phyloP scores from a whole-genome alignment of 1,140 invertebrate species.

The Popillia japonica region DNA sequence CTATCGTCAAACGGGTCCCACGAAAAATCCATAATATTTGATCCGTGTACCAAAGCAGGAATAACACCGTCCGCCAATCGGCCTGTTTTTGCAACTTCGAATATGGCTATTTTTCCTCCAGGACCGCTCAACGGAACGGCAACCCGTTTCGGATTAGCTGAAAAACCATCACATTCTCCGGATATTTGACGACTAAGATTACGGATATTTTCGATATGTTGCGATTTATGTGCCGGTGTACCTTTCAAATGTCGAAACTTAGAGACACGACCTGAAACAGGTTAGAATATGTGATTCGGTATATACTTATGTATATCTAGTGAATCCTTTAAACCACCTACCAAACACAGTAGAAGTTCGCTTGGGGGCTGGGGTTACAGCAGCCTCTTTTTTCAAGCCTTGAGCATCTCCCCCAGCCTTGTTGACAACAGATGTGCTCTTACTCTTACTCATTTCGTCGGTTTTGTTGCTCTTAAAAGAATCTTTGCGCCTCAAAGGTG shows the following conservation, averaged over 20 bases:
- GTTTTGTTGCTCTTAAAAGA: slow-evolving; percentile 56
- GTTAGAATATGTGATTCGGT: slow-evolving; percentile 45
- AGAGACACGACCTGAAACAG: slow-evolving; percentile 77
- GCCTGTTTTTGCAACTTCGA: slow-evolving; percentile 83
- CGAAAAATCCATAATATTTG: slow-evolving; percentile 89
- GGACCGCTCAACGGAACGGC: slow-evolving; percentile 88
- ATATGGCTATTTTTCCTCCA: slow-evolving; percentile 87
- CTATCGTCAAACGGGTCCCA: slow-evolving; percentile 91
- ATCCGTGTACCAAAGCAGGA: slow-evolving; percentile 86
- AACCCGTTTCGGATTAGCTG: slow-evolving; percentile 86
- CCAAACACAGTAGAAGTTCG: slow-evolving; percentile 88
- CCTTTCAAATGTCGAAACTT: slow-evolving; percentile 94
- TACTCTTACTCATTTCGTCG: slow-evolving; percentile 64
- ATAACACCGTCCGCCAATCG: slow-evolving; percentile 81
- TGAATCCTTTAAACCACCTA: slow-evolving; percentile 59
- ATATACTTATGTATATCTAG: no score
- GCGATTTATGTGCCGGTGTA: slow-evolving; percentile 86
- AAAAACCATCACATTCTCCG: slow-evolving; percentile 93
- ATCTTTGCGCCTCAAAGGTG: slow-evolving; percentile 68
- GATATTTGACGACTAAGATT: slow-evolving; percentile 91
- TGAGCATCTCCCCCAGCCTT: slow-evolving; percentile 64
- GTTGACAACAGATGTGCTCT: slow-evolving; percentile 64
- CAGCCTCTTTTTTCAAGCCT: slow-evolving; percentile 56
- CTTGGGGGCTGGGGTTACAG: slow-evolving; percentile 69
- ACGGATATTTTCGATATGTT: slow-evolving; percentile 90